Base-by-base conservation (phyloP, 2,888 invertebrate species). In the Orthosia incerta region DNA sequence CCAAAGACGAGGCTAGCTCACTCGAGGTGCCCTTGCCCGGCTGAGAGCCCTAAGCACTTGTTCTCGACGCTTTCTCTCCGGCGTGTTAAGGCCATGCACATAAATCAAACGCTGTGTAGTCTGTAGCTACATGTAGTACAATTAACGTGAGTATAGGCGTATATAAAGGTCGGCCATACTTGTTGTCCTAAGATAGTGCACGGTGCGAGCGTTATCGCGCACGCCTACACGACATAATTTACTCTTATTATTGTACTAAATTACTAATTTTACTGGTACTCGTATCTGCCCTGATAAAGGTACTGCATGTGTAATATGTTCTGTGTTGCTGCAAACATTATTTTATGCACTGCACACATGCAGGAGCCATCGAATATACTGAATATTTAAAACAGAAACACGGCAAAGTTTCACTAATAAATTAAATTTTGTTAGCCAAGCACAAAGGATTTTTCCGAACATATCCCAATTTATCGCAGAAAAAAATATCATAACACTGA, bases 211-310 rank as follows among this genome's bases (percentile, higher is more conserved):
- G 82, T 76, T 85, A 83, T 83, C 85, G 77, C 67, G 55, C 50
- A 75, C 83, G 78, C 85, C 85, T 80, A 83, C 80, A 67, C 84
- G 70, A 74, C 84, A 80, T 81, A 80, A 82, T 81, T 74, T 76
- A 87, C 81, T 78, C 84, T 80, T 80, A 80, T 76, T 81, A 78
- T 76, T 73, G 76, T 79, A 82, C 70, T 82, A 85, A 83, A 87
- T 84, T 84, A 84, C 80, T 81, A 80, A 84, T 80, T 79, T 78
- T 82, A 86, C 77, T 77, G 78, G 71, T 66, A 79, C 64, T 62
- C 59, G 57, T 84, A 80, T 80, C 79, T 75, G 67, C 48, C 51
- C 57, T 60, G 84, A 87, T 87, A 86, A 78, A 78, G 78, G 65
- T 72, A 63, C 62, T 48, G 74, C 18, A 55, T 55, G 45, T 66